Base-by-base conservation (phyloP, 2,113 vertebrate genomes). In the Trichechus manatus region DNA sequence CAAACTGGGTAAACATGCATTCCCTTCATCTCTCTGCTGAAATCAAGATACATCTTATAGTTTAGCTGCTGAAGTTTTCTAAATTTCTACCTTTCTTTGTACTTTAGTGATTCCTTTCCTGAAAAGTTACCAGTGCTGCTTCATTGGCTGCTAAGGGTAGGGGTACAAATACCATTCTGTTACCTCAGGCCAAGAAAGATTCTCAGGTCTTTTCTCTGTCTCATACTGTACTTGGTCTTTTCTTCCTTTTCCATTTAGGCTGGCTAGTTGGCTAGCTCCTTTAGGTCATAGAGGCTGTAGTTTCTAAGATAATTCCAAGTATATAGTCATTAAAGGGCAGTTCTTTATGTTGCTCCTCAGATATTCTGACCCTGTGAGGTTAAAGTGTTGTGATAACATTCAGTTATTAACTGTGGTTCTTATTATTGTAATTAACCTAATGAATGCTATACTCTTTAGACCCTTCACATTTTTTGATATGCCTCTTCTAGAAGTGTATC, bases 221-320 rank as follows among this genome's bases (percentile, higher is more conserved):
- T 74, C 36, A 6, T 33, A 27, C 42, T 50, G 53, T 22, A 59
- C 31, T 42, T 86, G 17, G 47, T 33, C 15, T 81, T 64, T 90
- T 78, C 20, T 59, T 66, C 33, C 50, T 83, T 93, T 94, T 92
- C 44, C 20, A 3, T 66, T 72, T 50, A 81, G 64, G 13, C 64
- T 15, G 27, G 39, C 42, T 68, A 9, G 44, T 15, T 31, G 33
- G 47, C 15, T 42, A 29, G 29, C 53, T 81, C 36, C 20, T 63
- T 44, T 84, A 88, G 10, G 29, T 94, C 82, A 91, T 36, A 79
- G 86, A 74, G 74, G 36, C 87, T 85, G 50, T 93, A 93, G 61
- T 72, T 92, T 96, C 77, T 78, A 87, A 83, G 61, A 74, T 31
- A 53, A 61, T 92, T 70, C 42, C 44, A 80, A 90, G 87, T 63